Percentiles rank a stretch among this genome's conserved stretches.
These are phyloP conservation scores for Mamestra brassicae DNA, from an alignment of 2,888 invertebrate species.

Conservation along the genomic window DNA sequence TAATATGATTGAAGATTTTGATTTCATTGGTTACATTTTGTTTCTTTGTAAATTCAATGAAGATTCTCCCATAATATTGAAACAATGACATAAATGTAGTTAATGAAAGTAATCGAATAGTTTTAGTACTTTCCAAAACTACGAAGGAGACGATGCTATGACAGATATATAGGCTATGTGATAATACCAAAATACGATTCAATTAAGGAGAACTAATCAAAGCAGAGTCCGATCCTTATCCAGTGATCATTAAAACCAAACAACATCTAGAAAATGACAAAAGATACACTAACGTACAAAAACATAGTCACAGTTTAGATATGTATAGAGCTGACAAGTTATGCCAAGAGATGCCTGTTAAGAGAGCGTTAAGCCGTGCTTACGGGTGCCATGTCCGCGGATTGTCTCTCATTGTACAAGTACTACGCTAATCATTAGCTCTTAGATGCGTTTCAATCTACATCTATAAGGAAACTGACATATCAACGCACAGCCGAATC, in stretches of 20 bases:
- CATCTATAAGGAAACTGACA: no score
- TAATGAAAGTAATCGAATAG: background rate
- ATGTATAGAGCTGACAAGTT: slow-evolving; percentile 15
- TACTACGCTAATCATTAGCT: slow-evolving; percentile 28
- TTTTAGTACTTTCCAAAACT: background rate
- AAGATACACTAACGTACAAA: slow-evolving; percentile 3
- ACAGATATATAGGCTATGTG: background rate
- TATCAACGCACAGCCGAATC: no score
- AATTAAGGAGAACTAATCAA: background rate
- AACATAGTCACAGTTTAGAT: background rate
- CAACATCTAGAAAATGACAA: slow-evolving; percentile 4
- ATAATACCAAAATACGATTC: background rate
- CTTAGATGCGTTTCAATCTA: slow-evolving; percentile 16
- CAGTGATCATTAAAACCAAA: background rate
- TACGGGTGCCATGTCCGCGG: slow-evolving; percentile 47
- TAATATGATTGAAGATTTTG: slow-evolving; percentile 22
- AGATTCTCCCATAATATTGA: background rate
- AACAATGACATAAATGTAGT: background rate
- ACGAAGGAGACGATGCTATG: background rate
- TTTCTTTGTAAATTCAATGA: slow-evolving; percentile 16
- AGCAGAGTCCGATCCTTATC: background rate
- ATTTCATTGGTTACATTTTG: slow-evolving; percentile 15
- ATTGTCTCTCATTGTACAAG: slow-evolving; percentile 12
- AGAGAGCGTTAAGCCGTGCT: slow-evolving; percentile 80
- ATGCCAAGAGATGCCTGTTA: slow-evolving; percentile 70